Conservation (phyloP, 1,140 invertebrate species). For the Armadillidium nasatum region DNA sequence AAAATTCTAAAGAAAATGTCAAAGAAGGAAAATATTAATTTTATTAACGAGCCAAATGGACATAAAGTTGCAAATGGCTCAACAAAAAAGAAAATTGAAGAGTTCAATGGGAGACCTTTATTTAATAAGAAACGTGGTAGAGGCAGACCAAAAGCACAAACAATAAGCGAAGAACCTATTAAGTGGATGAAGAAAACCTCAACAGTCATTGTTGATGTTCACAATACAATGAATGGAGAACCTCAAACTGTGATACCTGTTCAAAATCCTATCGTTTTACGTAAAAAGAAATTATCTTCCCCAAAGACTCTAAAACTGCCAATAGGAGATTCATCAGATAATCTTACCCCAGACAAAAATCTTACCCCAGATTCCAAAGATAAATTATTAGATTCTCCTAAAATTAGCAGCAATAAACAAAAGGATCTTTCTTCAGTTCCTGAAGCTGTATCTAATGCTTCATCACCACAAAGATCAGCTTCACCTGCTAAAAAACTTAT, state of each 20-base stretch:
- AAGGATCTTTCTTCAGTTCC: not conserved
- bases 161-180: conserved; percentile 1
- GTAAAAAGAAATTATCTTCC: conserved; percentile 33
- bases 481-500: not conserved
- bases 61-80: not conserved
- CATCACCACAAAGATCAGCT: not conserved
- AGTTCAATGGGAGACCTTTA: not conserved
- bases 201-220: conserved; percentile 42
- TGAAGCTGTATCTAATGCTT: not conserved
- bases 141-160: conserved; percentile 31
- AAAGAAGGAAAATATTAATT: not conserved
- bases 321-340: not conserved
- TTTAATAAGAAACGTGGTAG: conserved; percentile 30
- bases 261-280: conserved; percentile 32
- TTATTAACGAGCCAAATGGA: not conserved
- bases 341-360: not conserved
- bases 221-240: conserved; percentile 44
- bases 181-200: conserved; percentile 38
- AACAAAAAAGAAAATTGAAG: conserved; percentile 12
- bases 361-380: not conserved
- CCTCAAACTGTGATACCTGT: conserved; percentile 38
- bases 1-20: conserved; percentile 6
- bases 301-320: conserved; percentile 21
- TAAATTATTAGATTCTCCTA: not conserved
- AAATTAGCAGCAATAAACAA: not conserved